phyloP scores from a whole-genome alignment of 2,113 vertebrate species.

The Tupaia chinensis region DNA sequence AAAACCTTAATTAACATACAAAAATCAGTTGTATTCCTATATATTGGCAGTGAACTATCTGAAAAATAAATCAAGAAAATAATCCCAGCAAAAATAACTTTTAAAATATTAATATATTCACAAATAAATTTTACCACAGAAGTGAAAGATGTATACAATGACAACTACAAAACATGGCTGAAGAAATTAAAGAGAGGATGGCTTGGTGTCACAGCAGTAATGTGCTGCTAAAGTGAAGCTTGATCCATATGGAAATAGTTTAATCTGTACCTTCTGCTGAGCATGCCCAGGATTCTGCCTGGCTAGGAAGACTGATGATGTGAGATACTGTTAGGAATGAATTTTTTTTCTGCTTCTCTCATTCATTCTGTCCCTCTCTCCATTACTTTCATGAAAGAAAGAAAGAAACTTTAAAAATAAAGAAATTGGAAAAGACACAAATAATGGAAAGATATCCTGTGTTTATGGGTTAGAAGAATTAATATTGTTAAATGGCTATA shows the following conservation, averaged over 20 bases:
- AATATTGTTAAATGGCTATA: not conserved
- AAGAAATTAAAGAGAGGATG: not conserved
- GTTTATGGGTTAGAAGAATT: not conserved
- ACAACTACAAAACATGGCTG: not conserved
- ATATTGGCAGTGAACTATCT: not conserved
- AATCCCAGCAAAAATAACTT: not conserved
- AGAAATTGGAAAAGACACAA: not conserved
- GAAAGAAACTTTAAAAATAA: not conserved
- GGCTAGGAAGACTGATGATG: too few species aligned
- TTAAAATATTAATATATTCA: not conserved
- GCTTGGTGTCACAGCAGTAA: too few species aligned
- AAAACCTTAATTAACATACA: too few species aligned
- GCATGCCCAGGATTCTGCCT: too few species aligned
- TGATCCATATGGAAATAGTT: too few species aligned
- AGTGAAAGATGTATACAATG: not conserved
- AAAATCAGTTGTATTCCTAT: too few species aligned
- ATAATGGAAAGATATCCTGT: not conserved
- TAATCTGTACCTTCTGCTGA: too few species aligned
- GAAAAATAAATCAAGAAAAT: not conserved
- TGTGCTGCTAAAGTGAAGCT: too few species aligned
- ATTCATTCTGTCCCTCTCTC: too few species aligned
- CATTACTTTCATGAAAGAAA: too few species aligned
- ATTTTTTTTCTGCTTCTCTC: too few species aligned
- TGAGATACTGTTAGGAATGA: too few species aligned
- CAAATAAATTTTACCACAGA: not conserved